Evolutionary conservation across 2,113 vertebrate species (phyloP), one percentile per base, ranked within the genome.

Genomic region (Rissa tridactyla): DNA sequence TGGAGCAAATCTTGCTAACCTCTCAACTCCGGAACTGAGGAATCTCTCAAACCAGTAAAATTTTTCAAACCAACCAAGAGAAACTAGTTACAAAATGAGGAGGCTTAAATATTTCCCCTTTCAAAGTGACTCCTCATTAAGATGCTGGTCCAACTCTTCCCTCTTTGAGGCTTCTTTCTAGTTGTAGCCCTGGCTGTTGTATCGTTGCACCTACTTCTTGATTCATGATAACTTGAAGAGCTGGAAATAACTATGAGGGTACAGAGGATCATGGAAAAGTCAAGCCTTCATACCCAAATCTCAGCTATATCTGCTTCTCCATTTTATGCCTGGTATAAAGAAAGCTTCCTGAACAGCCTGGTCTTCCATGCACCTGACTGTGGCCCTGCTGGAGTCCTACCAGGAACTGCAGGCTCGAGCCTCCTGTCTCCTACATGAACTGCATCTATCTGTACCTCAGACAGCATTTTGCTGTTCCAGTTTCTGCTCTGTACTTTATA

Each of bases 141-240:
- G 86, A 14, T 46, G 25, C 23, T 40, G 8, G 23, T 81, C 52
- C 27, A 72, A 8, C 12, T 42, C 38, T 79, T 86, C 36, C 13
- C 26, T 68, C 21, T 54, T 70, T 47, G 57, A 46, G 36, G 25
- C 16, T 44, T 71, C 5, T 1, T 57, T 82, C n/a, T 79, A 11
- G 11, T 15, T 79, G 65, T 52, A 47, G 4, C 29, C 40, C 36
- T 94, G 44, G 20, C 40, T 66, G 30, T 76, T 1, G 1, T 22
- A 7, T 34, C 3, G 0, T 79, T 72, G 5, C 30, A 62, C 40
- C 36, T 91, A 40, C 61, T 52, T 71, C 73, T 52, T 69, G 30
- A 29, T 66, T 40, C 0, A 0, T 8, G 69, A 5, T 25, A 68
- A 32, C 21, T 75, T 52, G 34, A 70, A 84, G n/a, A 42, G 10